These are phyloP conservation scores for Crax fasciolata DNA, from an alignment of 2,797 vertebrate species.

Conservation along the genomic window DNA sequence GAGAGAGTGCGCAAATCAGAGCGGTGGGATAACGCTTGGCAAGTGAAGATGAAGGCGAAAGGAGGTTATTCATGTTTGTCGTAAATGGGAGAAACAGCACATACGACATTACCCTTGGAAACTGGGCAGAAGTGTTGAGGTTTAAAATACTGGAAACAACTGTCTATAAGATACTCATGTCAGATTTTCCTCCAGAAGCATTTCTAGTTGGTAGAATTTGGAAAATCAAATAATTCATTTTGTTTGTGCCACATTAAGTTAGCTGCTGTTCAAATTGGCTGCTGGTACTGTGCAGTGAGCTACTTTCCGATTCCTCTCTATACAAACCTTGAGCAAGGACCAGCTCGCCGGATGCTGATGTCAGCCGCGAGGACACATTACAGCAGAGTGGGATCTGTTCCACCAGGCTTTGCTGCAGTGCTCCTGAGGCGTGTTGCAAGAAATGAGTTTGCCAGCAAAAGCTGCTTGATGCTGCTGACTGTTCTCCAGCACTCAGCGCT, in stretches of 20 bases:
- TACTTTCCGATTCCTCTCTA: background rate
- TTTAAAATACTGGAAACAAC: background rate
- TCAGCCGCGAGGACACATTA: background rate
- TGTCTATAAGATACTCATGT: background rate
- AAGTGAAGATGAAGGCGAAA: background rate
- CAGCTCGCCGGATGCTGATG: background rate
- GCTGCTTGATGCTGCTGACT: background rate
- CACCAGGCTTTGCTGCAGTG: background rate
- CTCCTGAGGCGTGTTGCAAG: background rate
- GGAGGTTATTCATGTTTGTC: background rate
- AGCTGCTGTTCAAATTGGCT: background rate
- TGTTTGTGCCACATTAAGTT: background rate
- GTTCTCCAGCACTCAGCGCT: background rate
- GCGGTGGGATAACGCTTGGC: background rate
- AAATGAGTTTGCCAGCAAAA: background rate
- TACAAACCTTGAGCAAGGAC: background rate
- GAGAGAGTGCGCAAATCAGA: accelerated
- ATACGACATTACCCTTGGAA: background rate
- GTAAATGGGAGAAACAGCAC: background rate
- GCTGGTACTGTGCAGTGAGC: background rate
- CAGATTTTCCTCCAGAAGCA: background rate
- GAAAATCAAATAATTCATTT: background rate
- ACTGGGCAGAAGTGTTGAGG: background rate
- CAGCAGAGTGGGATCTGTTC: background rate
- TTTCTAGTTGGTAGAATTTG: background rate